Evolutionary conservation across 2,888 invertebrate genomes (phyloP).

Genomic region (Tiphia femorata): DNA sequence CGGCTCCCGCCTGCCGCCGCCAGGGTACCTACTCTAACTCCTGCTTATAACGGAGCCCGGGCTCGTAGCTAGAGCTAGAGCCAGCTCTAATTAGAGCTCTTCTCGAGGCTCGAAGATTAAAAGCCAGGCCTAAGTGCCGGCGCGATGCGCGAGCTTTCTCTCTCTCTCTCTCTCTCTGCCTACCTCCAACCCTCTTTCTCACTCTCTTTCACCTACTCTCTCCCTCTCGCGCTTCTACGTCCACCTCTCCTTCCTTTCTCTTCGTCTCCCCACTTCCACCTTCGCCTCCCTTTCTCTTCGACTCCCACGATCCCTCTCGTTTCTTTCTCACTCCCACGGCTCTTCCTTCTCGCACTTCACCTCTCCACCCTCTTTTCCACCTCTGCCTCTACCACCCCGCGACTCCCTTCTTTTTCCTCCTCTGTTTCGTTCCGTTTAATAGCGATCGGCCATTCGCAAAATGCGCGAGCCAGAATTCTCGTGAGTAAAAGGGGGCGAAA

Average conservation of each 20-base stretch:
- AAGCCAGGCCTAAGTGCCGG: constrained; percentile 56
- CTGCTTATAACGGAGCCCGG: constrained; percentile 49
- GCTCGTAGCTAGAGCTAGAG: constrained; percentile 49
- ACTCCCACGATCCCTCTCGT: neutral
- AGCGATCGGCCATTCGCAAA: constrained; percentile 54
- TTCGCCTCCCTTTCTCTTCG: constrained; percentile 5
- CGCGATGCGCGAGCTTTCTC: constrained; percentile 45
- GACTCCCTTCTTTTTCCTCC: constrained; percentile 7
- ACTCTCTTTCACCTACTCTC: constrained; percentile 19
- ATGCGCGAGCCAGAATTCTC: constrained; percentile 41
- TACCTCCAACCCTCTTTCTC: constrained; percentile 14
- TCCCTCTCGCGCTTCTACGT: constrained; percentile 10
- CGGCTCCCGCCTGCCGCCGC: neutral
- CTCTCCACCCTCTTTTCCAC: neutral
- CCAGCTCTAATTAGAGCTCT: constrained; percentile 66
- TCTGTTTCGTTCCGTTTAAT: constrained; percentile 51
- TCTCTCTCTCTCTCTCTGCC: constrained; percentile 18
- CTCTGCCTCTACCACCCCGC: constrained; percentile 2
- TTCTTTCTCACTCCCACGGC: constrained; percentile 7
- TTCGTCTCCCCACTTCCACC: constrained; percentile 4
- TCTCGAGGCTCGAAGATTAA: constrained; percentile 60
- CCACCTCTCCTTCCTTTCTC: constrained; percentile 19
- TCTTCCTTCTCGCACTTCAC: constrained; percentile 11
- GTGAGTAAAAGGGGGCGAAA: constrained; percentile 35
- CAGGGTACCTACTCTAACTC: constrained; percentile 47